phyloP scores from a whole-genome alignment of 2,113 vertebrate genomes.

The Rostratula benghalensis region DNA sequence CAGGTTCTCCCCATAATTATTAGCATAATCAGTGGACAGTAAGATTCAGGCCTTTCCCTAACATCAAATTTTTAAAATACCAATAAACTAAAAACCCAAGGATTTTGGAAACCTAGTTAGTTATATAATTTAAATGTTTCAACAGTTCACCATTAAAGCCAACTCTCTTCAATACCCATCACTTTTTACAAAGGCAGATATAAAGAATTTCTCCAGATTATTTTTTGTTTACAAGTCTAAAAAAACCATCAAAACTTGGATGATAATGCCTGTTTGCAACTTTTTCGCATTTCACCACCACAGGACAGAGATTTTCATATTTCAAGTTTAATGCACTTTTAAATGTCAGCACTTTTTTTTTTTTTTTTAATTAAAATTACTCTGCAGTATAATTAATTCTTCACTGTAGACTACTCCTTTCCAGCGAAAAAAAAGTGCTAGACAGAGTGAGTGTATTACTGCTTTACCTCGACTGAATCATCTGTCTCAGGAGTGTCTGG shows the following conservation, averaged over 20 bases:
- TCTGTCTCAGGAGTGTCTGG: conserved; percentile 94
- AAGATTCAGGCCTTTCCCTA: background rate
- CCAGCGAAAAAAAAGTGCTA: background rate
- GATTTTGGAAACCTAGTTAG: background rate
- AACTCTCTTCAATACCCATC: background rate
- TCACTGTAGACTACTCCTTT: conserved; percentile 36
- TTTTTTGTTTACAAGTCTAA: background rate
- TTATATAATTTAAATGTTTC: background rate
- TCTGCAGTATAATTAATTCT: conserved; percentile 50
- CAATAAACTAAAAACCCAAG: background rate
- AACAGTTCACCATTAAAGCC: background rate
- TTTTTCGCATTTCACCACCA: background rate
- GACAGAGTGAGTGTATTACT: conserved; percentile 44
- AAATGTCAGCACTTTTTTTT: conserved; percentile 17
- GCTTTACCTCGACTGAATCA: conserved; percentile 87
- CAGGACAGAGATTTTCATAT: background rate
- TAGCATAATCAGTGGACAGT: background rate
- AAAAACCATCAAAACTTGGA: background rate
- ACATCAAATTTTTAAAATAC: background rate
- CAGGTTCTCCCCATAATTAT: background rate
- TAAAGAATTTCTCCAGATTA: background rate
- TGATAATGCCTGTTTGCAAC: background rate
- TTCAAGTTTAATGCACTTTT: conserved; percentile 6
- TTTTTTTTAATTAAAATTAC: conserved; percentile 20
- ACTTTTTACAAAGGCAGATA: background rate